Base-by-base conservation (phyloP, 64 coral and sea anemone genomes). In the Catalaphyllia jardinei region DNA sequence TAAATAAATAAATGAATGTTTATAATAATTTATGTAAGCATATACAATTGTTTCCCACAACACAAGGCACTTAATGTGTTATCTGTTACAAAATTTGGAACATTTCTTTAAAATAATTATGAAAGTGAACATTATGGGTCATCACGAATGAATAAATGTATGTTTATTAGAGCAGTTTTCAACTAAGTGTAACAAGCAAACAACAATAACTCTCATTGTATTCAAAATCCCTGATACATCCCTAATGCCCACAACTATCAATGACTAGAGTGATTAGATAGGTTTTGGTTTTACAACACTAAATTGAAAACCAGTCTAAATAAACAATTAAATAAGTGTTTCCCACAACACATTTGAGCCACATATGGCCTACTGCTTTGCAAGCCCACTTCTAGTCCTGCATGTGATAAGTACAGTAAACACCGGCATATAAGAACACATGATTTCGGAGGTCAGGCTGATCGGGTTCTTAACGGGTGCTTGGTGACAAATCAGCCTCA, bases 11-110 rank as follows among this genome's bases (percentile, higher is more conserved):
- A n/a, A n/a, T n/a, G n/a, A n/a, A n/a, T n/a, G n/a, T n/a, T n/a
- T n/a, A n/a, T n/a, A n/a, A n/a, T n/a, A n/a, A n/a, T n/a, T n/a
- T n/a, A n/a, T n/a, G n/a, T n/a, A n/a, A n/a, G n/a, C n/a, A n/a
- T n/a, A 64, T 86, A 73, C 72, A 55, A n/a, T n/a, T 73, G 67
- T 87, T 86, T 86, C 83, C 83, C 83, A 86, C 83, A 86, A 86
- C 62, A 69, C 13, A 72, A 87, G 15, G 84, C 84, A 87, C 14
- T 87, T n/a, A n/a, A n/a, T 86, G 83, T 86, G 83, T 86, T 83
- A 62, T 25, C 65, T 86, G 83, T 86, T 75, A 87, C 52, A 57
- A 62, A 1, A 2, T 62, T 62, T 62, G 60, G 60, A 1, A 1
- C 11, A 62, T 8, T 62, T 63, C 71, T 87, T 87, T 74, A 87